Base-by-base conservation (phyloP, 2,888 invertebrate genomes). In the Orthonevra nobilis region DNA sequence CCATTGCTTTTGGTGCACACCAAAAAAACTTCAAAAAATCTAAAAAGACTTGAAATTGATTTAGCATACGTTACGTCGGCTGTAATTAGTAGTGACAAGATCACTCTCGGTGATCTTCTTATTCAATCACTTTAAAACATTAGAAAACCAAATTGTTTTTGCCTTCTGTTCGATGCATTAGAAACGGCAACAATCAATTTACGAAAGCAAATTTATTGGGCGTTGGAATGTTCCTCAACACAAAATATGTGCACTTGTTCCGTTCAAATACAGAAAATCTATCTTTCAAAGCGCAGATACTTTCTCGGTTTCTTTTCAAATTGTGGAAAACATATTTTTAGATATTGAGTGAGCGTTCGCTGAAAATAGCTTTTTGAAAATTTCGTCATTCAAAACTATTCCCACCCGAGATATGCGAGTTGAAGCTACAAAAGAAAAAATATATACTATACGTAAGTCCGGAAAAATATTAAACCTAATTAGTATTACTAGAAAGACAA, bases 281-380 rank as follows among this genome's bases (percentile, higher is more conserved):
- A 12, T 23, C 14, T 61, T 52, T 54, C 54, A 42, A 15, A 61
- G 64, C 6, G 26, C 36, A 40, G 0, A 56, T 26, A 32, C 12
- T 30, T 48, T 60, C 20, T 46, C 7, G 9, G 52, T 66, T 50
- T 50, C 20, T 50, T 54, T 30, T 17, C 0, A n/a, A n/a, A 50
- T 40, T 6, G 19, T 19, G 4, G 9, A 5, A 36, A 26, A 4
- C 28, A 34, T 77, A 77, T 64, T 60, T 73, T 79, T 79, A 72
- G 77, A 72, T 60, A 66, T 28, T 60, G 77, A 52, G 72, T 72
- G 64, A 73, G 77, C 40, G 66, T 66, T 34, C 6, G 20, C 30
- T 32, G 30, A 72, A 66, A 66, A 58, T 60, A 72, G 48, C 42
- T 50, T 50, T 58, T 46, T 28, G 7, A 23, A 36, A 48, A 68